Conservation (phyloP, 2,797 vertebrate species). For the Poeciliopsis presidionis region DNA sequence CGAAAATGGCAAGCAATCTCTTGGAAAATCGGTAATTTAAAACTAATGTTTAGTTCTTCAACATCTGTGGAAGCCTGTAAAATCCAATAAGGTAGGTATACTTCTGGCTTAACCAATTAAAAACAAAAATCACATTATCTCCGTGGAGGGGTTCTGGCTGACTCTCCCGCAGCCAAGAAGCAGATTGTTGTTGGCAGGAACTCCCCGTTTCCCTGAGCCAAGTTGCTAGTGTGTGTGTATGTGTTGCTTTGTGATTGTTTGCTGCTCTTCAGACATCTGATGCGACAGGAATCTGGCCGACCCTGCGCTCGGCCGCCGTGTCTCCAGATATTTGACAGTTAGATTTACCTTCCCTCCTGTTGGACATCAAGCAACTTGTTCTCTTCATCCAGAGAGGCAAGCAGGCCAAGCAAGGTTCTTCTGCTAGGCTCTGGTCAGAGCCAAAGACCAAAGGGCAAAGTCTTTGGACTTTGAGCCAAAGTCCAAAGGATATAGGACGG, state of each 20-base stretch:
- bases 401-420: conserved; percentile 42
- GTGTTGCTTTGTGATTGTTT: conserved; percentile 62
- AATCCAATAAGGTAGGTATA: conserved; percentile 16
- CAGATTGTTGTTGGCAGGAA: conserved; percentile 52
- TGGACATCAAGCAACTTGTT: conserved; percentile 75
- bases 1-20: not conserved
- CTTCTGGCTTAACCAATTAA: conserved; percentile 58
- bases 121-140: conserved; percentile 43
- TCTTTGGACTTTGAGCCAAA: too few species aligned
- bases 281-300: conserved; percentile 68
- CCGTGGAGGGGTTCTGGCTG: conserved; percentile 35
- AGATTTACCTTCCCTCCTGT: conserved; percentile 73
- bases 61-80: conserved; percentile 27
- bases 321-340: conserved; percentile 70
- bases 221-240: conserved; percentile 20
- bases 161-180: conserved; percentile 54
- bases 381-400: conserved; percentile 64
- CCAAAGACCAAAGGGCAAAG: too few species aligned
- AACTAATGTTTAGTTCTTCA: conserved; percentile 4
- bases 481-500: too few species aligned
- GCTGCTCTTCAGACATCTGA: conserved; percentile 58
- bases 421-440: conserved; percentile 4
- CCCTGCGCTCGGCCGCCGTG: conserved; percentile 64
- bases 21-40: conserved; percentile 5
- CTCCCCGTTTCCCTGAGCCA: conserved; percentile 42